Percentiles rank a stretch among this genome's conserved stretches.
Conservation (phyloP, 2,113 vertebrate species). For the Benitochromis conjunctus region DNA sequence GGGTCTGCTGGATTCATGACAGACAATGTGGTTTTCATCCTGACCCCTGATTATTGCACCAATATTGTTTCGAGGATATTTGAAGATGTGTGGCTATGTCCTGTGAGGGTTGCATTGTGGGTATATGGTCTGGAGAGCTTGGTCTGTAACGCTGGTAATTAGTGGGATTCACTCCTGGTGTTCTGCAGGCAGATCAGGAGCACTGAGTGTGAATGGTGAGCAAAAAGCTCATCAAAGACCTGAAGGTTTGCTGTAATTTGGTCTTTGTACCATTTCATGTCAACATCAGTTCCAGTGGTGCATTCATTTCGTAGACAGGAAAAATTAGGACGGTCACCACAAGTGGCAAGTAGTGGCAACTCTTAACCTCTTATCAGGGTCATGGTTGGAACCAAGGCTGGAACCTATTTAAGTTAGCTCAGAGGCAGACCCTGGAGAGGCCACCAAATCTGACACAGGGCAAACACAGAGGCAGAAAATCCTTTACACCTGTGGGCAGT, state of each 20-base stretch:
- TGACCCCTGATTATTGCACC: not conserved
- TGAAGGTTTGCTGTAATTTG: not conserved
- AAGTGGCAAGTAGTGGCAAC: no score
- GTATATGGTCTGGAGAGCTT: not conserved
- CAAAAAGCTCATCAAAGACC: not conserved
- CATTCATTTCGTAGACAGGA: not conserved
- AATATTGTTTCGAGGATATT: not conserved
- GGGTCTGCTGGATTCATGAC: not conserved
- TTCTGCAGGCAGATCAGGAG: not conserved
- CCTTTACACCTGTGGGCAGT: not conserved
- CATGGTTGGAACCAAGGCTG: not conserved
- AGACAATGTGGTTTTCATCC: not conserved
- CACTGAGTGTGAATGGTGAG: not conserved
- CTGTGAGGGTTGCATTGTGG: not conserved
- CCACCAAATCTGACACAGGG: not conserved
- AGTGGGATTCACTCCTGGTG: not conserved
- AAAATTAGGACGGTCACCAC: not conserved
- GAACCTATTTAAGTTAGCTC: not conserved
- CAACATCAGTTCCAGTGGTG: not conserved
- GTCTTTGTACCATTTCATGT: not conserved
- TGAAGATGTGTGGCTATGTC: not conserved
- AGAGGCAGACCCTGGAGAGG: not conserved
- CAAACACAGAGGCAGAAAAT: not conserved
- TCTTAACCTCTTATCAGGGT: not conserved
- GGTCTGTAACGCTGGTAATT: not conserved